Percentiles rank a stretch among this genome's conserved stretches.
Conservation (phyloP, 2,113 vertebrate genomes). For the Triplophysa tibetana region DNA sequence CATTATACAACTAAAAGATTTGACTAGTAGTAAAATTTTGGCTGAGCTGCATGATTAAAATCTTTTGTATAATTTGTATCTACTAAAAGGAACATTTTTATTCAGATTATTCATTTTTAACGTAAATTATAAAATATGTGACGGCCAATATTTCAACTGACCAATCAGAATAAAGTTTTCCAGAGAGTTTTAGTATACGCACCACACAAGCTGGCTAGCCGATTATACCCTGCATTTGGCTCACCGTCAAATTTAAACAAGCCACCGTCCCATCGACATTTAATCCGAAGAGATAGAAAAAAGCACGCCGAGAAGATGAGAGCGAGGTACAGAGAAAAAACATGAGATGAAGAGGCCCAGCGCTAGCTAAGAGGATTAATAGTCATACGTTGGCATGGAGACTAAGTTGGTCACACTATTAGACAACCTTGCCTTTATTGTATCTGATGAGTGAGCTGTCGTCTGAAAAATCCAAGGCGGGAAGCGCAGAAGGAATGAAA, state of each 20-base stretch:
- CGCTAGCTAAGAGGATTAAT: slow-evolving; percentile 37
- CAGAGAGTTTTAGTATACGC: neutral
- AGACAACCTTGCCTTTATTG: slow-evolving; percentile 35
- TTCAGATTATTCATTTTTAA: no score
- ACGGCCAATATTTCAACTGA: neutral
- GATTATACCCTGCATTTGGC: neutral
- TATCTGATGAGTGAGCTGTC: slow-evolving; percentile 32
- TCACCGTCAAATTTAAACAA: slow-evolving; percentile 8
- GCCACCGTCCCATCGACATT: neutral
- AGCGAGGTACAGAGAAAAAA: slow-evolving; percentile 25
- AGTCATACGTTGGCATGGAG: slow-evolving; percentile 37
- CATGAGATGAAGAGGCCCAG: slow-evolving; percentile 24
- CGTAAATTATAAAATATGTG: no score
- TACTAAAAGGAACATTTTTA: no score
- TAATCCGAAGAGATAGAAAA: slow-evolving; percentile 12
- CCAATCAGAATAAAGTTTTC: neutral
- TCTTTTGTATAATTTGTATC: no score
- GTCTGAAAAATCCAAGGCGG: slow-evolving; percentile 34
- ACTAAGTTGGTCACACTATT: slow-evolving; percentile 28
- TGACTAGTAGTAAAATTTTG: no score
- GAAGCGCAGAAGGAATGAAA: slow-evolving; percentile 38
- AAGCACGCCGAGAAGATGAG: neutral
- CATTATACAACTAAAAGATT: no score
- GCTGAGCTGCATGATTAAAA: no score
- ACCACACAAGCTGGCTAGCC: neutral